These are phyloP conservation scores for Brachionus sp. DNA, from an alignment of 1,140 invertebrate genomes.

Conservation along the genomic window DNA sequence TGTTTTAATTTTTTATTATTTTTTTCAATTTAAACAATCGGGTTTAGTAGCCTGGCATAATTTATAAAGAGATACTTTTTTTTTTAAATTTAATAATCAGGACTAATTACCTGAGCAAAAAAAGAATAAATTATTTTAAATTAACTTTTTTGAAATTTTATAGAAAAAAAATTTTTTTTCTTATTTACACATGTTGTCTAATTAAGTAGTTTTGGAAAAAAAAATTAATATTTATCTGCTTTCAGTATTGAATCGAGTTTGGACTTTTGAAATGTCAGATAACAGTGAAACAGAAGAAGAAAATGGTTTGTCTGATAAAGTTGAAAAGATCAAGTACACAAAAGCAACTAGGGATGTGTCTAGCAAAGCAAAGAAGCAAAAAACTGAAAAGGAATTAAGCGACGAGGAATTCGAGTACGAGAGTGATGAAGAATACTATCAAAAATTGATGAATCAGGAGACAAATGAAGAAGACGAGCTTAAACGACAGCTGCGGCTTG, in stretches of 20 bases:
- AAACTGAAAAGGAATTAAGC: not conserved
- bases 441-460: not conserved
- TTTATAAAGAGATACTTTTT: too few relatives aligned
- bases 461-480: not conserved
- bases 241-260: not conserved
- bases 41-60: too few relatives aligned
- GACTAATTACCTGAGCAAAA: not conserved
- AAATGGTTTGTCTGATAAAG: not conserved
- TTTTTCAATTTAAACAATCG: not conserved
- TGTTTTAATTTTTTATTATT: not conserved
- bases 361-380: not conserved
- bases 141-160: not conserved
- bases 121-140: not conserved
- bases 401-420: constrained; percentile 29
- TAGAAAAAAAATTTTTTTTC: too few relatives aligned
- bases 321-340: not conserved
- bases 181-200: too few relatives aligned
- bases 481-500: constrained; percentile 16
- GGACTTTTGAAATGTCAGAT: not conserved
- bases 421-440: constrained; percentile 32
- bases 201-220: not conserved
- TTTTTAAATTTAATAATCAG: not conserved
- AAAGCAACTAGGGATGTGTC: not conserved
- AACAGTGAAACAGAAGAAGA: not conserved
- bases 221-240: too few relatives aligned